A percentile compares a stretch with the other conserved stretches of the same genome.
phyloP scores from a whole-genome alignment of 2,113 vertebrate species.

The Alethe castanea region DNA sequence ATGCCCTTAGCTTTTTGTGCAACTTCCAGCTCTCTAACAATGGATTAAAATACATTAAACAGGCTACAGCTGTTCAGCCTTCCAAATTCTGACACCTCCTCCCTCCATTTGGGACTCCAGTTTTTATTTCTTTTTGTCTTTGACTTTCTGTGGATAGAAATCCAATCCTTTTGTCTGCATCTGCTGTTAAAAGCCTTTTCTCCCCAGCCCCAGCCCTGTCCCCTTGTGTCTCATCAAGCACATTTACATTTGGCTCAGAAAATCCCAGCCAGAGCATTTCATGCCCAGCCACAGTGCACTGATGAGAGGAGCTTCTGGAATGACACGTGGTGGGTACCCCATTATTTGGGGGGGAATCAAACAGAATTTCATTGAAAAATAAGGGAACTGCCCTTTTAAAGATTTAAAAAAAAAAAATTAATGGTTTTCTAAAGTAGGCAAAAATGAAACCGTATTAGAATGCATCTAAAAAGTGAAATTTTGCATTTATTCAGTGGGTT shows the following conservation, averaged over 20 bases:
- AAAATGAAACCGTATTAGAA: not conserved
- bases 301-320: constrained; percentile 57
- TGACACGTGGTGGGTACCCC: not conserved
- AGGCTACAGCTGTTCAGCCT: constrained; percentile 62
- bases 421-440: not conserved
- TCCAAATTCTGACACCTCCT: constrained; percentile 66
- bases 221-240: constrained; percentile 79
- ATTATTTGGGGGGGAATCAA: not conserved
- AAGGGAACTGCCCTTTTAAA: not conserved
- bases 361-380: not conserved
- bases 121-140: constrained; percentile 68
- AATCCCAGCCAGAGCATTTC: constrained; percentile 73
- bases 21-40: constrained; percentile 49
- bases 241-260: constrained; percentile 82
- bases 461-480: not conserved
- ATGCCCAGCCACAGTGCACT: constrained; percentile 62
- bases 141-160: constrained; percentile 76
- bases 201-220: constrained; percentile 61
- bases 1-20: not conserved
- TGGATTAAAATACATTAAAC: constrained; percentile 45
- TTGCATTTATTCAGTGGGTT: not conserved
- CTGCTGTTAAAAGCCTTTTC: constrained; percentile 77
- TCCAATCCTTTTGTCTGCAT: constrained; percentile 78
- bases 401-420: not conserved
- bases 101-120: constrained; percentile 29